Percentiles rank a stretch among this genome's conserved stretches.
Conservation (phyloP, 1,140 invertebrate species). For the Sinella curviseta region DNA sequence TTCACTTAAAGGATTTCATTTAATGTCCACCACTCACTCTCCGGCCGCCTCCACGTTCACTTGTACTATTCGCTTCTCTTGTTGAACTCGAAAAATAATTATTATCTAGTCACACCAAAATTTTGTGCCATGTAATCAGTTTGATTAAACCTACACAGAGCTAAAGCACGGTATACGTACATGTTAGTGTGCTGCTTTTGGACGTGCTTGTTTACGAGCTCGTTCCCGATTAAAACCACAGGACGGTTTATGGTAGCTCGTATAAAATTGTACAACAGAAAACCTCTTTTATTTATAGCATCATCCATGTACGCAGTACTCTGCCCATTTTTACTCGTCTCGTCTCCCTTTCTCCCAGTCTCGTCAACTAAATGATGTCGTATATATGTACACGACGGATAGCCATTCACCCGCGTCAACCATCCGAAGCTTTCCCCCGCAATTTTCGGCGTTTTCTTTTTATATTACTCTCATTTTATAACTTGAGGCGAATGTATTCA, state of each 20-base stretch:
- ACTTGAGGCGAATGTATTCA: slow-evolving; percentile 5
- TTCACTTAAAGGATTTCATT: too few species aligned
- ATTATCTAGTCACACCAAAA: neutral
- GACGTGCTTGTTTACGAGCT: slow-evolving; percentile 3
- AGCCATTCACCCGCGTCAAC: neutral
- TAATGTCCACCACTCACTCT: neutral
- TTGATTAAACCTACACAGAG: neutral
- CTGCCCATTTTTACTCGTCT: neutral
- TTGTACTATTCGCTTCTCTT: neutral
- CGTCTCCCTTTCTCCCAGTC: neutral
- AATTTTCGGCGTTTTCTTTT: neutral
- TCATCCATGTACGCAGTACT: neutral
- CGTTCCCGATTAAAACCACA: slow-evolving; percentile 7
- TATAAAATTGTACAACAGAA: neutral
- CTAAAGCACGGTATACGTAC: too few species aligned
- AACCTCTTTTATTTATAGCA: neutral
- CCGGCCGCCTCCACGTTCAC: too few species aligned
- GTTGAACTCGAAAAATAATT: neutral
- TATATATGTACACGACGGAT: neutral
- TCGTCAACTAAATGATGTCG: neutral
- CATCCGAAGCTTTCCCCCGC: too few species aligned
- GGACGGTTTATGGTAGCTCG: neutral
- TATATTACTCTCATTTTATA: neutral
- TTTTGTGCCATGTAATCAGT: slow-evolving; percentile 12
- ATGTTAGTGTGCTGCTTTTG: too few species aligned